Evolutionary conservation across 1,140 invertebrate species (phyloP).

Genomic region (Aricia agestis): DNA sequence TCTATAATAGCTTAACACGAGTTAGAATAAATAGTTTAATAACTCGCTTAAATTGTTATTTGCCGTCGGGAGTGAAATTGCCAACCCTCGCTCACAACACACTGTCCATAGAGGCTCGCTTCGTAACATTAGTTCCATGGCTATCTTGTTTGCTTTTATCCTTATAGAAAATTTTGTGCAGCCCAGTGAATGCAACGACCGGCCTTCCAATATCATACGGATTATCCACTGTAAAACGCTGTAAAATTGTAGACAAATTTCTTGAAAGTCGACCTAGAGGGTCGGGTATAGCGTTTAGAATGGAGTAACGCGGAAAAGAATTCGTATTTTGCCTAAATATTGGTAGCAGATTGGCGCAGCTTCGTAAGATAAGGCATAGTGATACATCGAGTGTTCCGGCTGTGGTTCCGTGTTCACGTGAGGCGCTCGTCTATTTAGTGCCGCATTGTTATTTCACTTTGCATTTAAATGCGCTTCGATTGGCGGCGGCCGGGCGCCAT

Average conservation of each 20-base stretch:
- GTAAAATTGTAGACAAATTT: slow-evolving; percentile 45
- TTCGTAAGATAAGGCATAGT: slow-evolving; percentile 68
- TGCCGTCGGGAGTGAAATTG: slow-evolving; percentile 8
- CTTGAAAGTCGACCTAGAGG: slow-evolving; percentile 44
- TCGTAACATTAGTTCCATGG: slow-evolving; percentile 62
- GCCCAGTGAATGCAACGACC: slow-evolving; percentile 68
- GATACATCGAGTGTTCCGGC: slow-evolving; percentile 68
- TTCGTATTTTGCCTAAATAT: slow-evolving; percentile 74
- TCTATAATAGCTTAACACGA: neutral
- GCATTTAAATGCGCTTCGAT: slow-evolving; percentile 4
- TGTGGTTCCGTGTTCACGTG: slow-evolving; percentile 44
- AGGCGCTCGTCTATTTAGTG: slow-evolving; percentile 29
- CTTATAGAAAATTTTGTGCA: slow-evolving; percentile 76
- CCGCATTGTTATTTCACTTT: slow-evolving; percentile 22
- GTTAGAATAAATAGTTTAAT: neutral
- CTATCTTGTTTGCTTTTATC: slow-evolving; percentile 75
- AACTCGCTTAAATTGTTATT: slow-evolving; percentile 14
- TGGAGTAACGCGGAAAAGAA: slow-evolving; percentile 40
- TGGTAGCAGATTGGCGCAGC: slow-evolving; percentile 69
- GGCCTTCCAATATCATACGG: slow-evolving; percentile 72
- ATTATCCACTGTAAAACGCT: slow-evolving; percentile 68
- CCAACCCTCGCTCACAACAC: slow-evolving; percentile 12
- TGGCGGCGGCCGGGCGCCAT: neutral
- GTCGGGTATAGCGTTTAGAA: slow-evolving; percentile 38
- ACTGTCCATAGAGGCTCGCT: slow-evolving; percentile 28